These are phyloP conservation scores for Eulemur mongoz DNA, from an alignment of 2,797 vertebrate genomes.

Conservation along the genomic window DNA sequence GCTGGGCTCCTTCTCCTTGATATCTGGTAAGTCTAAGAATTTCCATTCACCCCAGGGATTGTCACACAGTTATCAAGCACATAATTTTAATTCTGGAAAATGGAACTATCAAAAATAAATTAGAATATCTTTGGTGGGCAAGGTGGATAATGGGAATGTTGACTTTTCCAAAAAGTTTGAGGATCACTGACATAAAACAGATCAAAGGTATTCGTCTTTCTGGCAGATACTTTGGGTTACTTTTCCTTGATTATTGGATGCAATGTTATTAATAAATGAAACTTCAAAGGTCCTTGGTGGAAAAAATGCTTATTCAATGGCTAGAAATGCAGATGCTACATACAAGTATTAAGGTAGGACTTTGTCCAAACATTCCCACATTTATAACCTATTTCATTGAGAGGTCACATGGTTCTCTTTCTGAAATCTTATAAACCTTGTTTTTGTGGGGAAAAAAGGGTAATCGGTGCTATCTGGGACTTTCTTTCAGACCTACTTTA, in stretches of 20 bases:
- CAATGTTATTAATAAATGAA: background rate
- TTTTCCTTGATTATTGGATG: background rate
- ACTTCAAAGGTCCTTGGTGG: background rate
- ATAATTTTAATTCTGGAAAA: background rate
- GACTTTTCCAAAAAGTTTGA: background rate
- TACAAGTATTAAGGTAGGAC: background rate
- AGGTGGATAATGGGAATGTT: background rate
- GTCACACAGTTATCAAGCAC: background rate
- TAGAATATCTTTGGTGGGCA: background rate
- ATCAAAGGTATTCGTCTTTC: background rate
- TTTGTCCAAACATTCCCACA: background rate
- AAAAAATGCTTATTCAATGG: background rate
- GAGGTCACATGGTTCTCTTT: background rate
- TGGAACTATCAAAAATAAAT: background rate
- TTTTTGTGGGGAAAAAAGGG: background rate
- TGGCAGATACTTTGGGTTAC: background rate
- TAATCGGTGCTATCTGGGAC: background rate
- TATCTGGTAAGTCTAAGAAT: background rate
- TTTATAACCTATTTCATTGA: background rate
- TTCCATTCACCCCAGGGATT: background rate
- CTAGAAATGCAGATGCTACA: background rate
- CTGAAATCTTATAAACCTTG: background rate
- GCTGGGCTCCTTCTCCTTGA: background rate
- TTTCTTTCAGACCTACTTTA: slow-evolving; percentile 22
- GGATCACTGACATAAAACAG: background rate